Percentiles rank a stretch among this genome's conserved stretches.
Conservation (phyloP, 1,140 invertebrate genomes). For the Drosophila grimshawi region DNA sequence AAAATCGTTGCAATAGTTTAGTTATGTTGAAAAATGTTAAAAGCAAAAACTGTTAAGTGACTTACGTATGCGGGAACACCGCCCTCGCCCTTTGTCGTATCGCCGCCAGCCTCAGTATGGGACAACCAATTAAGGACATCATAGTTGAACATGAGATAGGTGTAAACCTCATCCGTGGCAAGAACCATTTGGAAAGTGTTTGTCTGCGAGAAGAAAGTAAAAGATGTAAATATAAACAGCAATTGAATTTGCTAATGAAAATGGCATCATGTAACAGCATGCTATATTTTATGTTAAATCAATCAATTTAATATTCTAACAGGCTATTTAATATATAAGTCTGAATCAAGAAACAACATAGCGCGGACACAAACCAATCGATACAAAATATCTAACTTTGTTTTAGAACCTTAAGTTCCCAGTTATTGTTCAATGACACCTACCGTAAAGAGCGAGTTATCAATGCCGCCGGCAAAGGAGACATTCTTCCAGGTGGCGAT, state of each 20-base stretch:
- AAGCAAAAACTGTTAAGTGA: constrained; percentile 44
- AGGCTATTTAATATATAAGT: too few relatives aligned
- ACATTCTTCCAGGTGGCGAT: constrained; percentile 99
- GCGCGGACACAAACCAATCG: too few relatives aligned
- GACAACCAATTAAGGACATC: constrained; percentile 94
- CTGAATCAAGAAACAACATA: too few relatives aligned
- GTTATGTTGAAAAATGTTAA: constrained; percentile 9
- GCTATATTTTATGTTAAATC: not conserved
- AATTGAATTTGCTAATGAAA: not conserved
- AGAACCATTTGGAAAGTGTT: constrained; percentile 98
- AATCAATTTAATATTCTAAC: too few relatives aligned
- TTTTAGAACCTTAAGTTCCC: too few relatives aligned
- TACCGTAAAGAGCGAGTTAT: constrained; percentile 91
- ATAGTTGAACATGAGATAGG: constrained; percentile 98
- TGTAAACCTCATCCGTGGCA: constrained; percentile 96
- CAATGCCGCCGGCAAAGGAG: constrained; percentile 94
- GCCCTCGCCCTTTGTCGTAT: constrained; percentile 93
- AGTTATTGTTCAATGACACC: constrained; percentile 45
- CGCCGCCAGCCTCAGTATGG: constrained; percentile 95
- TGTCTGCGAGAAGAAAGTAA: constrained; percentile 86
- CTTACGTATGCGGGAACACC: constrained; percentile 94
- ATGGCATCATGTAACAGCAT: too few relatives aligned
- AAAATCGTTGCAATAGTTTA: not conserved
- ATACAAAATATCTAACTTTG: too few relatives aligned
- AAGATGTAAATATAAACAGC: not conserved